Evolutionary conservation across 2,888 invertebrate genomes (phyloP).

Genomic region (Phaonia tiefii): DNA sequence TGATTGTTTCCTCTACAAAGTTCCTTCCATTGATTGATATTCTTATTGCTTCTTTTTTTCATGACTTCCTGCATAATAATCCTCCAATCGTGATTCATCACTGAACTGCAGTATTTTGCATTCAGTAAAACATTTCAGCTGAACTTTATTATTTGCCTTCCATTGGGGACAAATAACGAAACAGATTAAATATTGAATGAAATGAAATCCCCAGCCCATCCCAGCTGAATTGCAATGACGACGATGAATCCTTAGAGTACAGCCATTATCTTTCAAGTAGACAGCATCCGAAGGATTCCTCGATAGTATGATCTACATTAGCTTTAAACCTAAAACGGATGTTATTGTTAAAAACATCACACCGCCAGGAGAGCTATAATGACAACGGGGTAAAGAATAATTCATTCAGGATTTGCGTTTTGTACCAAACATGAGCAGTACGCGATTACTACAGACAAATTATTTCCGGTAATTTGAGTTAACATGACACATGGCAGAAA

Average conservation of each 20-base stretch:
- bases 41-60: too few relatives aligned
- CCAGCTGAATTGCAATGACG: background rate
- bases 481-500: slow-evolving; percentile 53
- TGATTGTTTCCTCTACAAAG: too few relatives aligned
- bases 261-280: background rate
- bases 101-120: background rate
- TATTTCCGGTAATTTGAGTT: slow-evolving; percentile 59
- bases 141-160: background rate
- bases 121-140: background rate
- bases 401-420: background rate
- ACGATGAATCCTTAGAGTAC: slow-evolving; percentile 1
- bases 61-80: background rate
- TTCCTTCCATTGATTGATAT: too few relatives aligned
- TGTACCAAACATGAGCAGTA: background rate
- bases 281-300: background rate
- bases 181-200: slow-evolving; percentile 7
- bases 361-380: background rate
- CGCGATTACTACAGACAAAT: slow-evolving; percentile 50
- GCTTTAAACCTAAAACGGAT: background rate
- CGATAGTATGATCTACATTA: too few relatives aligned
- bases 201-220: background rate
- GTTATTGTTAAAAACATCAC: slow-evolving; percentile 13
- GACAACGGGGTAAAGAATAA: background rate
- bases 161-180: background rate
- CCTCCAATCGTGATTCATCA: background rate